A percentile compares a stretch with the other conserved stretches of the same genome.
Evolutionary conservation across 2,888 invertebrate species (phyloP).

Genomic region (Tetheella fluctuosa): DNA sequence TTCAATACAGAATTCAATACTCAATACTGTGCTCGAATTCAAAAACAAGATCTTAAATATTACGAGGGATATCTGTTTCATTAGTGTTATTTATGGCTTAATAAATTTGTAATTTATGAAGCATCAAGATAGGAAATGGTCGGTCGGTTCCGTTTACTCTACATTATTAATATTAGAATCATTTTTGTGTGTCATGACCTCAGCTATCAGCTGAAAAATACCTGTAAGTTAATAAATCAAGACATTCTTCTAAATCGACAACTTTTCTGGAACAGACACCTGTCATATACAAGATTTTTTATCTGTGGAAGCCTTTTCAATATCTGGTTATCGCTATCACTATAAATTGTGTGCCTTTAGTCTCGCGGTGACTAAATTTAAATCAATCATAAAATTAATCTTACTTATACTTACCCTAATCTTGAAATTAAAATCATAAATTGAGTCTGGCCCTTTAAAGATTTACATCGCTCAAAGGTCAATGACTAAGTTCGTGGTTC

Average conservation of each 20-base stretch:
- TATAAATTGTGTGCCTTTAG: no score
- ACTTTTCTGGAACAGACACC: no score
- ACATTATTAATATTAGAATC: slow-evolving; percentile 17
- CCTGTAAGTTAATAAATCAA: no score
- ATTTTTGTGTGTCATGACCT: not conserved
- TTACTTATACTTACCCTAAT: not conserved
- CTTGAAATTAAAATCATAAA: not conserved
- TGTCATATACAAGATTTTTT: no score
- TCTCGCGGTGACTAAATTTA: no score
- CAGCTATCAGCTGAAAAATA: no score
- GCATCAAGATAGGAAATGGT: slow-evolving; percentile 1
- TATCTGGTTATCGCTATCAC: no score
- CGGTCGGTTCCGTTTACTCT: not conserved
- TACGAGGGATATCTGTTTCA: slow-evolving; percentile 1
- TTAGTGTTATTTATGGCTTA: not conserved
- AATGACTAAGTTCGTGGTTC: slow-evolving; percentile 20
- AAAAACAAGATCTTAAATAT: slow-evolving; percentile 11
- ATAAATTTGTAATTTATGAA: slow-evolving; percentile 1
- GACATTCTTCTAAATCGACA: no score
- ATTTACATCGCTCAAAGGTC: slow-evolving; percentile 17
- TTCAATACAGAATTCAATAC: slow-evolving; percentile 15
- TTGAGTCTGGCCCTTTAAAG: not conserved
- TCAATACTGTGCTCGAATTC: slow-evolving; percentile 13
- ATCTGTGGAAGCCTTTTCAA: no score
- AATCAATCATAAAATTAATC: not conserved